Evolutionary conservation across 2,113 vertebrate genomes (phyloP), one percentile per base, ranked within the genome.

Genomic region (Proterorhinus semilunaris): DNA sequence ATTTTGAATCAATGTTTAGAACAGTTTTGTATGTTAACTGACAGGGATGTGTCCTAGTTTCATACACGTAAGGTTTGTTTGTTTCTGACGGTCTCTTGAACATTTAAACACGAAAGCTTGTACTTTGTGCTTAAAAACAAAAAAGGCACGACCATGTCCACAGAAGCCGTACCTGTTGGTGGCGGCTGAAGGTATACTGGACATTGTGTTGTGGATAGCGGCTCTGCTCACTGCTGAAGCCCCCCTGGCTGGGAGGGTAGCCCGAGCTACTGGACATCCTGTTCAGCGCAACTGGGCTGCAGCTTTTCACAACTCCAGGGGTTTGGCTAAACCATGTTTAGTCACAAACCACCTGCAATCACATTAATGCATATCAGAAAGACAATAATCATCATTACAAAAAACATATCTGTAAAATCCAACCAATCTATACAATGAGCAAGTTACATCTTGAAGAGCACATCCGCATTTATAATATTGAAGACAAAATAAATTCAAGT

Each of bases 211-310:
- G 65, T 43, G 96, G 95, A 62, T 96, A 99, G 11, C 97, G 95
- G 86, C 91, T 94, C 91, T 97, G 96, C 80, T 99, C 97, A 66
- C 94, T 92, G 93, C 95, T 96, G 93, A 98, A 99, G 79, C 94
- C 94, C 92, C 96, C 97, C 94, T 99, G 97, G 89, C 93, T 95
- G 78, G 95, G 91, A 92, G 97, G 94, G 88, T 97, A 99, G 91
- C 96, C 96, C 69, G 96, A 98, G 95, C 95, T 89, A 55, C 90
- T 98, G 88, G 98, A 99, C 98, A 99, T 99, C 81, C 74, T 93
- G 81, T 76, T 84, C 74, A 75, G 93, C 88, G 80, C 75, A 76
- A 71, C 65, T 65, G 62, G 72, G 92, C 92, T 91, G 89, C 88
- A 93, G 84, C 85, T 88, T 83, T 88, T 89, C 88, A 86, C 90